A percentile compares a stretch with the other conserved stretches of the same genome.
Evolutionary conservation across 2,113 vertebrate genomes (phyloP).

Genomic region (Lamprologus tigripictilis): DNA sequence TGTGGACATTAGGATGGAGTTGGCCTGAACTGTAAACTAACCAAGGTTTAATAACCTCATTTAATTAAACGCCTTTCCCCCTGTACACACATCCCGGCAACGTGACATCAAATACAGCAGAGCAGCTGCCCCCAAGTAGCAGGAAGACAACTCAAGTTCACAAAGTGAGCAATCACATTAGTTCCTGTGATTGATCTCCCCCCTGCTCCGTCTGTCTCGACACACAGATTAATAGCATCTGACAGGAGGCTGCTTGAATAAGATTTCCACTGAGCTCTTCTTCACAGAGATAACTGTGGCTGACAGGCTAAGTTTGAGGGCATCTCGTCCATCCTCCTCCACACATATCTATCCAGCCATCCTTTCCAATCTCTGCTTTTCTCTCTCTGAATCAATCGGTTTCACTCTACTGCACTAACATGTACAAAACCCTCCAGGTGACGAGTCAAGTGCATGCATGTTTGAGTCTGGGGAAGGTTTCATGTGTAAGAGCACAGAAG

Average conservation of each 20-base stretch:
- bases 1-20: background rate
- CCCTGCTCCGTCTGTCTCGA: background rate
- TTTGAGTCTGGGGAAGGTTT: background rate
- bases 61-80: background rate
- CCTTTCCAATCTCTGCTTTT: background rate
- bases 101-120: background rate
- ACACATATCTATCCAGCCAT: background rate
- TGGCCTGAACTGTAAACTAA: background rate
- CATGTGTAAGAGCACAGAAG: background rate
- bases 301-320: background rate
- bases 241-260: constrained; percentile 3
- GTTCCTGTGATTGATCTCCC: background rate
- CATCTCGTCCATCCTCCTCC: background rate
- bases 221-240: background rate
- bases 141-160: background rate
- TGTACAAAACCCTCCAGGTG: background rate
- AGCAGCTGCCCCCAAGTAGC: background rate
- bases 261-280: background rate
- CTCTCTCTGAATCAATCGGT: background rate
- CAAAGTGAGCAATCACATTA: background rate
- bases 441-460: background rate
- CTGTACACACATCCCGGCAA: background rate
- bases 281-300: background rate
- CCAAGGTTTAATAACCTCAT: background rate
- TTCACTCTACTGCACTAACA: background rate